Percentiles rank a stretch among this genome's conserved stretches.
Conservation (phyloP, 2,113 vertebrate species). For the Pogona vitticeps region DNA sequence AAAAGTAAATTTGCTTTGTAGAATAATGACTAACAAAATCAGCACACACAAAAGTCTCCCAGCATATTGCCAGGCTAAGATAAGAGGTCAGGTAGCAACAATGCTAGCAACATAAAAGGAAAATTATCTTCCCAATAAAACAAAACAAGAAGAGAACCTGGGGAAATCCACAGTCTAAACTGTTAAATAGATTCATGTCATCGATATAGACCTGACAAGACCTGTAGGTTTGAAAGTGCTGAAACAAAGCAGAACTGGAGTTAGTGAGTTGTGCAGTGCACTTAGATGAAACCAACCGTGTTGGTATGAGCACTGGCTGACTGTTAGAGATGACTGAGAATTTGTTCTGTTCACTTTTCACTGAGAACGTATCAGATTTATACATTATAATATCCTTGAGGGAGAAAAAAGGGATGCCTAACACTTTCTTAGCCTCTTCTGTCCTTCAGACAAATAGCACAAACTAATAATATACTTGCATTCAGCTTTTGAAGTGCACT, state of each 20-base stretch:
- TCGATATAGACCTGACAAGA: not conserved
- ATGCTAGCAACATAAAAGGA: not conserved
- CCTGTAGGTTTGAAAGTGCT: not conserved
- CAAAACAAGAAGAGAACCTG: constrained; percentile 10
- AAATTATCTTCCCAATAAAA: constrained; percentile 24
- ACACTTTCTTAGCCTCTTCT: not conserved
- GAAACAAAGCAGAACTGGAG: not conserved
- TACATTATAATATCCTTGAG: no score
- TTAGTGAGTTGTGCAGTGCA: not conserved
- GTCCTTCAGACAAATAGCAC: not conserved
- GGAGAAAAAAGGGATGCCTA: no score
- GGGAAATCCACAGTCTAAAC: not conserved
- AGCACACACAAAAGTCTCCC: constrained; percentile 6
- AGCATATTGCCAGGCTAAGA: constrained; percentile 22
- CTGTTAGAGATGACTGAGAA: no score
- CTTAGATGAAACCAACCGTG: no score
- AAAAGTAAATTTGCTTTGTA: not conserved
- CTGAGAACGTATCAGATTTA: no score
- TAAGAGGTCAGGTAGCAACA: constrained; percentile 25
- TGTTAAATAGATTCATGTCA: not conserved
- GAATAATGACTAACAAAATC: not conserved
- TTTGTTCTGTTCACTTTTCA: no score
- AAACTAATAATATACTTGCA: not conserved
- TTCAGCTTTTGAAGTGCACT: not conserved
- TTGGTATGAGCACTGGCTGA: no score